These are phyloP conservation scores for Istiophorus platypterus DNA, from an alignment of 2,113 vertebrate species.

Conservation along the genomic window DNA sequence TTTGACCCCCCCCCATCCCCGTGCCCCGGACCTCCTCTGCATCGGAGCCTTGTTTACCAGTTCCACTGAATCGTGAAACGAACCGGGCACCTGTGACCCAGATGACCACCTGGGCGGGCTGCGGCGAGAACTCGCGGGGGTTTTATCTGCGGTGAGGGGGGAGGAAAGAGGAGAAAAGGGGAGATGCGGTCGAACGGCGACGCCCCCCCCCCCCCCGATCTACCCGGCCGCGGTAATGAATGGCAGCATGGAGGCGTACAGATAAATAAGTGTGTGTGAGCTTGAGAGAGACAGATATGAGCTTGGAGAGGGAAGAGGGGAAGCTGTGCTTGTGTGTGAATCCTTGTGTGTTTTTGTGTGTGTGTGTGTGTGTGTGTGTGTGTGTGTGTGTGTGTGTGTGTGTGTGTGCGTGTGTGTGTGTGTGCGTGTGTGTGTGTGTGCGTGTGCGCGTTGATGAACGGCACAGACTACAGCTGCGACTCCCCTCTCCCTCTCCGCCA, in stretches of 20 bases:
- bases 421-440: slow-evolving; percentile 30
- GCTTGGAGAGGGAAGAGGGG: not conserved
- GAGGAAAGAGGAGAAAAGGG: too few species aligned
- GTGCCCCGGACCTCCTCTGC: not conserved
- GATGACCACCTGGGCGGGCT: slow-evolving; percentile 14
- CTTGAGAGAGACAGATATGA: too few species aligned
- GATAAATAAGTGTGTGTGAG: slow-evolving; percentile 40
- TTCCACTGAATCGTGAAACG: slow-evolving; percentile 39
- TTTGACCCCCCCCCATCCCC: not conserved
- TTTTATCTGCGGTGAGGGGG: too few species aligned
- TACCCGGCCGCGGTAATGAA: slow-evolving; percentile 27
- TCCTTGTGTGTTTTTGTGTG: slow-evolving; percentile 15
- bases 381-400: slow-evolving; percentile 10
- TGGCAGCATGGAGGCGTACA: not conserved
- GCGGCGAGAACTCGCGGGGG: slow-evolving; percentile 5
- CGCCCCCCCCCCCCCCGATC: slow-evolving; percentile 31
- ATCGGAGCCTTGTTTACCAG: slow-evolving; percentile 32
- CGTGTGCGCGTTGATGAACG: slow-evolving; percentile 69
- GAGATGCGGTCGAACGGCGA: not conserved
- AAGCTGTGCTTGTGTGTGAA: slow-evolving; percentile 35
- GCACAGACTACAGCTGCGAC: slow-evolving; percentile 60
- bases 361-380: not conserved
- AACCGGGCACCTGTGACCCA: slow-evolving; percentile 43
- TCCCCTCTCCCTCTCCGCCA: slow-evolving; percentile 58
- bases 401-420: slow-evolving; percentile 31